These are phyloP conservation scores for Danaus melanippus DNA, from an alignment of 1,140 invertebrate genomes.

Conservation along the genomic window DNA sequence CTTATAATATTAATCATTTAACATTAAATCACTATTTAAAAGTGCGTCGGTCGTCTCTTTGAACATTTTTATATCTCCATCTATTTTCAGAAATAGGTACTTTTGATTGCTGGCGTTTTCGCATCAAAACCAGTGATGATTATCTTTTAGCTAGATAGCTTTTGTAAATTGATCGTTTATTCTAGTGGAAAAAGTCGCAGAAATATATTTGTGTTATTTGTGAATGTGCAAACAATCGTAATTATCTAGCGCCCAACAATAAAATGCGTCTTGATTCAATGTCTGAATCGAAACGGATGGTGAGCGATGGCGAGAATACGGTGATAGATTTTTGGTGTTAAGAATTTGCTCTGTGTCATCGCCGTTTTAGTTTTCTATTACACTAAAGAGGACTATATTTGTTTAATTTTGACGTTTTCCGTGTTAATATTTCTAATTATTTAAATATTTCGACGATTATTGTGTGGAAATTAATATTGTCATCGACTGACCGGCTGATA, in stretches of 20 bases:
- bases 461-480: constrained; percentile 64
- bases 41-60: constrained; percentile 38
- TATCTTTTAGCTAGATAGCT: constrained; percentile 65
- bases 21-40: constrained; percentile 21
- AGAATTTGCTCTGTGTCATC: constrained; percentile 69
- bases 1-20: neutral
- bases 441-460: constrained; percentile 50
- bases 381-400: constrained; percentile 46
- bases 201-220: constrained; percentile 47
- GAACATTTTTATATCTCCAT: constrained; percentile 71
- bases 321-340: constrained; percentile 72
- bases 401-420: constrained; percentile 52
- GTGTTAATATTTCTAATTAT: constrained; percentile 49
- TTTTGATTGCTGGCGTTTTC: constrained; percentile 71
- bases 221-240: constrained; percentile 54
- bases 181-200: constrained; percentile 49
- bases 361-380: constrained; percentile 58
- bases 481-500: constrained; percentile 71
- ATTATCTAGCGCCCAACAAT: constrained; percentile 51
- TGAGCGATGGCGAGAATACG: constrained; percentile 70
- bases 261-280: constrained; percentile 66
- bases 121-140: constrained; percentile 69
- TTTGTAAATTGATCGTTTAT: constrained; percentile 68
- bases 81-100: constrained; percentile 72
- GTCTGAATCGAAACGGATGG: constrained; percentile 61